phyloP scores from a whole-genome alignment of 2,113 vertebrate genomes.

The Proterorhinus semilunaris region DNA sequence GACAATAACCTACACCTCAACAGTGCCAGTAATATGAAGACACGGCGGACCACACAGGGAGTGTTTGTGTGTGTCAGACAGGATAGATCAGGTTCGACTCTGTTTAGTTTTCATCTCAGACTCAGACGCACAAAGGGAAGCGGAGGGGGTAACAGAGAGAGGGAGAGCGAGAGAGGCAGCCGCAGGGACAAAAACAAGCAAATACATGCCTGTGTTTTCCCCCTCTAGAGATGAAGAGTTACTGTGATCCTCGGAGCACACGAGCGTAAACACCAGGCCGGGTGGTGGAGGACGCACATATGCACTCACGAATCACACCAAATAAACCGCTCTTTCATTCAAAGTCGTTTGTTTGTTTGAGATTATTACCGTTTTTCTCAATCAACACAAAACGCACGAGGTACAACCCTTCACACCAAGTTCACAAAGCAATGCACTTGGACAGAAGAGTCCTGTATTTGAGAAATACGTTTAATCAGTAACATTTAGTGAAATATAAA shows the following conservation, averaged over 20 bases:
- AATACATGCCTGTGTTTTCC: conserved; percentile 72
- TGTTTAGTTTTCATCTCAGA: conserved; percentile 73
- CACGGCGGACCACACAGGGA: conserved; percentile 68
- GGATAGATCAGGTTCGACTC: conserved; percentile 69
- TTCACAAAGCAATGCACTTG: too few relatives aligned
- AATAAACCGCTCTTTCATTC: neutral
- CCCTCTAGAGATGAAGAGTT: conserved; percentile 44
- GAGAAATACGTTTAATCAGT: too few relatives aligned
- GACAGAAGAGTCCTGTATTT: too few relatives aligned
- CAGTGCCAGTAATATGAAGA: conserved; percentile 56
- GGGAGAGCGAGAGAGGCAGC: conserved; percentile 30
- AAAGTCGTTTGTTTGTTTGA: neutral
- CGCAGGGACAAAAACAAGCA: conserved; percentile 67
- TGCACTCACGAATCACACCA: neutral
- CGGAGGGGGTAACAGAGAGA: conserved; percentile 34
- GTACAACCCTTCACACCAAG: too few relatives aligned
- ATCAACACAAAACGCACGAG: too few relatives aligned
- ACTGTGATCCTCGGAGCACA: conserved; percentile 22
- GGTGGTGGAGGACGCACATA: conserved; percentile 1
- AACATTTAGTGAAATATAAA: too few relatives aligned
- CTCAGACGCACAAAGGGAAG: conserved; percentile 67
- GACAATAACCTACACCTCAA: neutral
- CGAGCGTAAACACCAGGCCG: conserved; percentile 7
- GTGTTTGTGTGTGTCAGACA: conserved; percentile 57
- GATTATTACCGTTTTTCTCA: too few relatives aligned